phyloP scores from a whole-genome alignment of 2,113 vertebrate species.

The Lichenostomus cassidix region DNA sequence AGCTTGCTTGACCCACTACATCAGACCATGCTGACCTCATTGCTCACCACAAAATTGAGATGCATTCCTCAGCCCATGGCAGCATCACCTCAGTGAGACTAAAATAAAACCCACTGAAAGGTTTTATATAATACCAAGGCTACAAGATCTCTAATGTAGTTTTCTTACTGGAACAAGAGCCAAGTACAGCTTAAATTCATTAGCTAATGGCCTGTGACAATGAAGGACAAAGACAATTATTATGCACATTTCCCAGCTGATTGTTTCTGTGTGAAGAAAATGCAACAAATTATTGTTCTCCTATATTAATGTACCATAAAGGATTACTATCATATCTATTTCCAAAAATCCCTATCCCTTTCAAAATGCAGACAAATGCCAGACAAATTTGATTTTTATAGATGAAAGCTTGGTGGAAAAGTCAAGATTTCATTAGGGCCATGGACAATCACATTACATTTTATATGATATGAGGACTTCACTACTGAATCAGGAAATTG shows the following conservation, averaged over 20 bases:
- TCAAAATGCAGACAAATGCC: constrained; percentile 38
- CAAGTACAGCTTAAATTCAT: constrained; percentile 57
- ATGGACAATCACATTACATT: constrained; percentile 54
- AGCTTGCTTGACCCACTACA: not conserved
- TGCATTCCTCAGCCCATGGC: not conserved
- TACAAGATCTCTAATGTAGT: constrained; percentile 15
- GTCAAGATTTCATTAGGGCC: constrained; percentile 54
- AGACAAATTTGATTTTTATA: constrained; percentile 66
- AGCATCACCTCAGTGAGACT: not conserved
- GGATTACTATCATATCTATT: constrained; percentile 21
- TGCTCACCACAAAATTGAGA: not conserved
- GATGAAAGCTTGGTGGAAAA: constrained; percentile 33
- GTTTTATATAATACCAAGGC: not conserved
- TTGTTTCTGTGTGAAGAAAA: constrained; percentile 44
- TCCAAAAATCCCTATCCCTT: constrained; percentile 1
- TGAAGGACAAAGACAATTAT: constrained; percentile 58
- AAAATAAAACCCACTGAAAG: constrained; percentile 47
- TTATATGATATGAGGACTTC: not conserved
- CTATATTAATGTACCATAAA: constrained; percentile 14
- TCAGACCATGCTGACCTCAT: not conserved
- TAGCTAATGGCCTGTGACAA: constrained; percentile 43
- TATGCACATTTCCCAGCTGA: not conserved
- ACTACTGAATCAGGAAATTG: constrained; percentile 33
- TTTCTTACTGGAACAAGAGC: constrained; percentile 24
- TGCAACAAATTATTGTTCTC: constrained; percentile 36